These are phyloP conservation scores for Rotaria macrura DNA, from an alignment of 2,888 invertebrate species.

Conservation along the genomic window DNA sequence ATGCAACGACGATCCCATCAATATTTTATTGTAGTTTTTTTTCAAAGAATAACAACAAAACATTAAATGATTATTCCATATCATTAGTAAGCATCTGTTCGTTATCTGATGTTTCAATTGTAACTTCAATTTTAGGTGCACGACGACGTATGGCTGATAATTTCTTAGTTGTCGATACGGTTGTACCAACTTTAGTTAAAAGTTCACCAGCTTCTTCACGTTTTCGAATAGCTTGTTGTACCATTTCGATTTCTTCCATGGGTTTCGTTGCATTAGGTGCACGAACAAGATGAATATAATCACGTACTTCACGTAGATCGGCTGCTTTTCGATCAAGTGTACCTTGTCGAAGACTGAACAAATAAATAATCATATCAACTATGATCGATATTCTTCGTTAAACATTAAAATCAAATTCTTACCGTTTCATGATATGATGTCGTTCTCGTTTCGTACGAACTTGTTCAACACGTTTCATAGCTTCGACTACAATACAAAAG, in stretches of 20 bases:
- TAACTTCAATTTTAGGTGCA: not conserved
- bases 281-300: conserved; percentile 59
- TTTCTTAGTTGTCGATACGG: not conserved
- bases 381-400: no score
- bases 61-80: not conserved
- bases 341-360: conserved; percentile 63
- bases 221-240: not conserved
- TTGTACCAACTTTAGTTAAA: not conserved
- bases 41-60: not conserved
- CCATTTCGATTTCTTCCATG: conserved; percentile 21
- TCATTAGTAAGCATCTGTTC: not conserved
- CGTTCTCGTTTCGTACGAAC: conserved; percentile 74
- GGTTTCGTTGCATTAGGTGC: conserved; percentile 61
- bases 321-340: conserved; percentile 73
- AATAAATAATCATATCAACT: no score
- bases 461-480: conserved; percentile 76
- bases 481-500: conserved; percentile 58
- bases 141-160: not conserved
- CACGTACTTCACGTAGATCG: conserved; percentile 69
- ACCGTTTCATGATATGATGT: conserved; percentile 67
- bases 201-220: not conserved
- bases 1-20: no score
- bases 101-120: not conserved
- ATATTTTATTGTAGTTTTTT: no score
- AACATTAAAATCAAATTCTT: not conserved